These are phyloP conservation scores for Tipula helvola DNA, from an alignment of 2,888 invertebrate species.

Conservation along the genomic window DNA sequence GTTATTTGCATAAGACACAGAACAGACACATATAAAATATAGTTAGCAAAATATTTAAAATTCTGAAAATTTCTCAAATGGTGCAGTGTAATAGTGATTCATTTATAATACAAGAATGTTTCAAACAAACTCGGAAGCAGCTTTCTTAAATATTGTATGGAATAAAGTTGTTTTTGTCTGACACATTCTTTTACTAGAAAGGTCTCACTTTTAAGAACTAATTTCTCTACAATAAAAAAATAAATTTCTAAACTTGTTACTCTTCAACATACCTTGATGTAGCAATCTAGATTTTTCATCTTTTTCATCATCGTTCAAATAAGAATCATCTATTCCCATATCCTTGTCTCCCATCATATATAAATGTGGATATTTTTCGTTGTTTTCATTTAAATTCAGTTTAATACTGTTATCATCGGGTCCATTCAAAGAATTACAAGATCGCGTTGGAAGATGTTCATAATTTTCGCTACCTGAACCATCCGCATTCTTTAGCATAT, in stretches of 20 bases:
- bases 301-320: slow-evolving; percentile 30
- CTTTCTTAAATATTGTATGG: too few relatives aligned
- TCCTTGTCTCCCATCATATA: slow-evolving; percentile 45
- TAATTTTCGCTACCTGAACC: slow-evolving; percentile 52
- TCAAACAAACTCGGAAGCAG: not conserved
- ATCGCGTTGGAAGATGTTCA: slow-evolving; percentile 45
- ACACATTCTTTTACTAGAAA: not conserved
- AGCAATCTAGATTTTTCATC: slow-evolving; percentile 36
- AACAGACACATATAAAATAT: slow-evolving; percentile 12
- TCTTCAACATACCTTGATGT: slow-evolving; percentile 39
- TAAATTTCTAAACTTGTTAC: not conserved
- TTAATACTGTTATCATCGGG: slow-evolving; percentile 37
- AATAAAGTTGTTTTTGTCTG: not conserved
- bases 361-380: slow-evolving; percentile 51
- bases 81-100: not conserved
- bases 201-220: not conserved
- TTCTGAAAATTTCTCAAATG: not conserved
- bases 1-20: not conserved
- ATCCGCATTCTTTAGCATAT: slow-evolving; percentile 52
- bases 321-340: slow-evolving; percentile 36
- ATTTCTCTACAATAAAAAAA: not conserved
- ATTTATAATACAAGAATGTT: not conserved
- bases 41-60: not conserved
- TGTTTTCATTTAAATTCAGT: slow-evolving; percentile 51
- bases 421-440: slow-evolving; percentile 40